These are phyloP conservation scores for Lithodes maja DNA, from an alignment of 2,888 invertebrate genomes.

Conservation along the genomic window DNA sequence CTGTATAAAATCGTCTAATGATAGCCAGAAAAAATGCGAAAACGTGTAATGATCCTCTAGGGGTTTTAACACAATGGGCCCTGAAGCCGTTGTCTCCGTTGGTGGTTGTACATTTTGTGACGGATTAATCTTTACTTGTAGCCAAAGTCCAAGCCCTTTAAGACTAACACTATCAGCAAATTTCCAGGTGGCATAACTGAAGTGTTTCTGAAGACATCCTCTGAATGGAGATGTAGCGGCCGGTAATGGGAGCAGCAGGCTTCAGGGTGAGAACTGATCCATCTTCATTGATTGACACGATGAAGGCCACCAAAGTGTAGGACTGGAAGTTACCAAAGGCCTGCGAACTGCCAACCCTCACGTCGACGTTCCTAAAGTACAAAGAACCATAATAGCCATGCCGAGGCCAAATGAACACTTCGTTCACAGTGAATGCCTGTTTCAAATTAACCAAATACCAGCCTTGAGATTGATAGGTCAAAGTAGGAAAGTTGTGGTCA, in stretches of 20 bases:
- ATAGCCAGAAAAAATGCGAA: too few species aligned
- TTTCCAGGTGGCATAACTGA: constrained; percentile 13
- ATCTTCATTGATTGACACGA: background rate
- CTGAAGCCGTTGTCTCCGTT: too few species aligned
- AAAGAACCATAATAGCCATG: too few species aligned
- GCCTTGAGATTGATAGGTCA: background rate
- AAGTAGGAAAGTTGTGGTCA: background rate
- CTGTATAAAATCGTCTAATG: too few species aligned
- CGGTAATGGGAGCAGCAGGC: background rate
- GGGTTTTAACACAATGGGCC: too few species aligned
- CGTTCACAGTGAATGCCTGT: background rate
- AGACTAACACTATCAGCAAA: background rate
- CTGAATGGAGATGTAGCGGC: constrained; percentile 19
- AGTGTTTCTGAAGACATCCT: background rate
- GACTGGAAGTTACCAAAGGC: background rate
- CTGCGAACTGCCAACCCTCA: constrained; percentile 6
- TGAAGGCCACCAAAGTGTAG: constrained; percentile 2
- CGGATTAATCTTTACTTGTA: too few species aligned
- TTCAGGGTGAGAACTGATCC: background rate
- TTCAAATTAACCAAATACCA: constrained; percentile 20
- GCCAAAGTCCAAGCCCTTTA: too few species aligned
- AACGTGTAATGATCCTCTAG: too few species aligned
- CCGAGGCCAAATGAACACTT: background rate
- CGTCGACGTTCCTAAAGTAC: constrained; percentile 21
- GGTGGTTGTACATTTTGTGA: too few species aligned